Percentiles rank a stretch among this genome's conserved stretches.
Evolutionary conservation across 1,140 invertebrate genomes (phyloP).

Genomic region (Lepidotrigona ventralis): DNA sequence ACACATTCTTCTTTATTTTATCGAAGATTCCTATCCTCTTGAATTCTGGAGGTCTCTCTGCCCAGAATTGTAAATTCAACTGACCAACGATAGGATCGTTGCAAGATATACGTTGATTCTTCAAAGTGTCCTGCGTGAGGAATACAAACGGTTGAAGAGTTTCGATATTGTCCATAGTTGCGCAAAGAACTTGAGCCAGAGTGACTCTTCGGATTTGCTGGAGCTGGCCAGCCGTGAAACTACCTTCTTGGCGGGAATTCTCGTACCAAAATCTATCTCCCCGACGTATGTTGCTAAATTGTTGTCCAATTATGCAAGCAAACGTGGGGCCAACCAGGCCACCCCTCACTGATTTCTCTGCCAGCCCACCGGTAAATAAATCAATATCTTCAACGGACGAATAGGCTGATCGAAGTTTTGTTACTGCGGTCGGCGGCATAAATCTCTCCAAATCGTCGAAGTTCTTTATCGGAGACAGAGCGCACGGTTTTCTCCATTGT

Average conservation of each 20-base stretch:
- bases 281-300: conserved; percentile 92
- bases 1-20: conserved; percentile 1
- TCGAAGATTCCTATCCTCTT: not conserved
- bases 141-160: conserved; percentile 89
- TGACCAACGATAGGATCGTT: conserved; percentile 85
- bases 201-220: conserved; percentile 90
- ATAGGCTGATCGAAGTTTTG: conserved; percentile 85
- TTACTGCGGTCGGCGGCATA: conserved; percentile 84
- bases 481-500: conserved; percentile 90
- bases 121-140: conserved; percentile 82
- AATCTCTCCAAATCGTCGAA: conserved; percentile 89
- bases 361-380: conserved; percentile 93
- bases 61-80: conserved; percentile 85
- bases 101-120: conserved; percentile 85
- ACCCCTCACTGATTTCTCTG: conserved; percentile 89
- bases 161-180: conserved; percentile 88
- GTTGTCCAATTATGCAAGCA: conserved; percentile 96
- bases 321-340: conserved; percentile 97
- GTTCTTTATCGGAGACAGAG: conserved; percentile 84
- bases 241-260: conserved; percentile 86
- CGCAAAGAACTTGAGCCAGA: conserved; percentile 92
- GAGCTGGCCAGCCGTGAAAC: conserved; percentile 91
- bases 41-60: conserved; percentile 66
- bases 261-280: conserved; percentile 97
- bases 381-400: conserved; percentile 92